A percentile compares a stretch with the other conserved stretches of the same genome.
Evolutionary conservation across 2,797 vertebrate species (phyloP).

Genomic region (Pipistrellus nathusii): DNA sequence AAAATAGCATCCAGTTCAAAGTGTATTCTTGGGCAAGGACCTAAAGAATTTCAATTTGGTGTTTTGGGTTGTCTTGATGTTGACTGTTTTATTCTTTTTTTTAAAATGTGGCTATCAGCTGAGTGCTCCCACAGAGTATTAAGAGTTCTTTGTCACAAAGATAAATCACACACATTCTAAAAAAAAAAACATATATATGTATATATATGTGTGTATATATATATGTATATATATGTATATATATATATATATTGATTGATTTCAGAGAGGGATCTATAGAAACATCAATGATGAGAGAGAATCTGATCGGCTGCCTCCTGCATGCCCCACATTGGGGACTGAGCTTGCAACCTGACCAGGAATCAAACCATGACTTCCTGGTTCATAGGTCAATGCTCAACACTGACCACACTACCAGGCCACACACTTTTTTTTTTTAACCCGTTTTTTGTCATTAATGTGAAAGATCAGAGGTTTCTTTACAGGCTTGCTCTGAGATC

Average conservation of each 20-base stretch:
- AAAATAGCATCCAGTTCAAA: slow-evolving; percentile 19
- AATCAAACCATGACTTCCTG: too few relatives aligned
- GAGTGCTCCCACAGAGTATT: background rate
- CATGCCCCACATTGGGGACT: too few relatives aligned
- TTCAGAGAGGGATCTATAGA: too few relatives aligned
- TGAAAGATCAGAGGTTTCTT: background rate
- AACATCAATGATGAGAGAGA: too few relatives aligned
- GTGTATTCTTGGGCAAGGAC: background rate
- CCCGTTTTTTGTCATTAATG: background rate
- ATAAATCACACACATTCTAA: background rate
- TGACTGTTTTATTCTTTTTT: background rate
- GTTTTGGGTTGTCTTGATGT: slow-evolving; percentile 14
- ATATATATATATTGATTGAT: too few relatives aligned
- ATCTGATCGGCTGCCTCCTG: too few relatives aligned
- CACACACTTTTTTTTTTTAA: background rate
- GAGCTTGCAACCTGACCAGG: too few relatives aligned
- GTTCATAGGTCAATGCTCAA: too few relatives aligned
- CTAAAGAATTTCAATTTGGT: slow-evolving; percentile 6
- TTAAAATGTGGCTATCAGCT: background rate
- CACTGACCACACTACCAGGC: too few relatives aligned
- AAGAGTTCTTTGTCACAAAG: background rate
- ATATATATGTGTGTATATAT: too few relatives aligned
- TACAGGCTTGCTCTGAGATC: background rate
- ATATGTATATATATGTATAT: too few relatives aligned
- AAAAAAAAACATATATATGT: too few relatives aligned